A percentile compares a stretch with the other conserved stretches of the same genome.
These are phyloP conservation scores for Hemibagrus guttatus DNA, from an alignment of 2,797 vertebrate genomes.

Conservation along the genomic window DNA sequence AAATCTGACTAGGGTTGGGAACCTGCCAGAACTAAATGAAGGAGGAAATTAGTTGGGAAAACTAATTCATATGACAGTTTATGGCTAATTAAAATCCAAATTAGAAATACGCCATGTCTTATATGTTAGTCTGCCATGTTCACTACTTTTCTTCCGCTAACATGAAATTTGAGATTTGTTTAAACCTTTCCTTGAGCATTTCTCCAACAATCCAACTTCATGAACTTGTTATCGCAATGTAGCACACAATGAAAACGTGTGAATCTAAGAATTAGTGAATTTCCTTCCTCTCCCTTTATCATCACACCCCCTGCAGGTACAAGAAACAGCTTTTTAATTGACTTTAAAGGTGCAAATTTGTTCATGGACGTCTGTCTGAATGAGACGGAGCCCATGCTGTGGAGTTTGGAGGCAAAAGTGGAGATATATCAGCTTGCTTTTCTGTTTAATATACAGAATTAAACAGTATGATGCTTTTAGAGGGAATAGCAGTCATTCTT, in stretches of 20 bases:
- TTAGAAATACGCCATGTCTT: neutral
- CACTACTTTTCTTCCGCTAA: neutral
- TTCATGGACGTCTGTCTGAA: neutral
- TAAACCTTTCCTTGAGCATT: neutral
- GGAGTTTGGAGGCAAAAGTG: neutral
- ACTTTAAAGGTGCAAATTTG: constrained; percentile 29
- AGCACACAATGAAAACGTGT: constrained; percentile 19
- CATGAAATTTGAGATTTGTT: neutral
- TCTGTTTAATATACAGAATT: neutral
- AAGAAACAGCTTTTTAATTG: constrained; percentile 32
- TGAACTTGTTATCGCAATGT: constrained; percentile 23
- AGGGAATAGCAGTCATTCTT: constrained; percentile 14
- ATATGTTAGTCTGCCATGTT: neutral
- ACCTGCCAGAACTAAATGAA: neutral
- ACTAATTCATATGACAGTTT: no score
- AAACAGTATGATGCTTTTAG: neutral
- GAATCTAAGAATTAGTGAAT: constrained; percentile 14
- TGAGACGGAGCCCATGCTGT: neutral
- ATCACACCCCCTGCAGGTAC: constrained; percentile 32
- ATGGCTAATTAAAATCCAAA: no score
- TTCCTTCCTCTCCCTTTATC: constrained; percentile 7
- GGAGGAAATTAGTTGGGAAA: neutral
- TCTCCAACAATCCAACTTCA: constrained; percentile 4
- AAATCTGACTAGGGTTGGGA: neutral
- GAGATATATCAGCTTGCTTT: neutral